Evolutionary conservation across 2,888 invertebrate genomes (phyloP), one percentile per base, ranked within the genome.

Genomic region (Tenthredo notha): DNA sequence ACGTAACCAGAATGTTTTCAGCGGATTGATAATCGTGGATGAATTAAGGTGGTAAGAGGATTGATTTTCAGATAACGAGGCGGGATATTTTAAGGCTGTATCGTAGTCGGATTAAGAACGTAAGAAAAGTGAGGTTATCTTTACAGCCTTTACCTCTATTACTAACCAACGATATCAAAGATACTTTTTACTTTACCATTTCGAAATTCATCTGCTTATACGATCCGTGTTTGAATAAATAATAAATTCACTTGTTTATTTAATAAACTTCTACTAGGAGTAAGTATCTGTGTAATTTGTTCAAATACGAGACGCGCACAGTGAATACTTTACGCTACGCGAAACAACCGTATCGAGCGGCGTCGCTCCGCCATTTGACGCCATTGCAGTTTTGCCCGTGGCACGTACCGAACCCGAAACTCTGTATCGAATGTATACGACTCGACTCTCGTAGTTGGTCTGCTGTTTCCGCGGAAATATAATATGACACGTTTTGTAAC

Each of bases 151-250:
- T 7, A 21, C 0, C 2, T 37, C 3, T 6, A 61, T 10, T n/a
- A 15, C 6, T 4, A 33, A n/a, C 5, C 12, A 25, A 40, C 37
- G 21, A 33, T 21, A 61, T 43, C 12, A 18, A 5, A 74, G 12
- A 29, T 61, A 4, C 1, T 80, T 80, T 25, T 25, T 40, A 80
- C 80, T 37, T 80, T 80, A 80, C 80, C 80, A 80, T 80, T 80
- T 80, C 12, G 50, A 80, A 50, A 80, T 80, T 40, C 61, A 40
- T 58, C 21, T 29, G 2, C 33, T 25, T 12, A 33, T 15, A 67
- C 67, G 67, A 18, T 4, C 6, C 5, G 29, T 6, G 18, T 33
- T 67, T 65, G 6, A 33, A 1, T 33, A 33, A 4, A 4, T 33
- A 18, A 54, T 7, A n/a, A 54, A 54, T n/a, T 54, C n/a, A n/a